Conservation (phyloP, 2,113 vertebrate species). For the Pan paniscus region DNA sequence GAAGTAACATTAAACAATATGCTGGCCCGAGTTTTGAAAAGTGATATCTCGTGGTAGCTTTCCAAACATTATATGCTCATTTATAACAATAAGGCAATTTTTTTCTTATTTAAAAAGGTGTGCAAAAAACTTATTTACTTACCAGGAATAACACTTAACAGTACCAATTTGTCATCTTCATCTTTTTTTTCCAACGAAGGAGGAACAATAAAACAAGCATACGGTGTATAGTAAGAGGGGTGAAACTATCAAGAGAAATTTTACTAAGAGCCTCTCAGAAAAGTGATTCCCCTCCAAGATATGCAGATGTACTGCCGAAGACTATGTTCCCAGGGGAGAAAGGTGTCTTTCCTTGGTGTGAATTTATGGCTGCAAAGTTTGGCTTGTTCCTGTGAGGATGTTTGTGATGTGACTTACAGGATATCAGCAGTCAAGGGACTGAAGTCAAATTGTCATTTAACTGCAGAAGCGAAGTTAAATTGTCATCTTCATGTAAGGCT, state of each 20-base stretch:
- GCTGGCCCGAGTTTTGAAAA: neutral
- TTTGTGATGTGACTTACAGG: neutral
- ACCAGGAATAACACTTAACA: neutral
- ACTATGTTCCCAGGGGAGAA: neutral
- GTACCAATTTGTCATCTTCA: neutral
- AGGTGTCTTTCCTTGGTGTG: neutral
- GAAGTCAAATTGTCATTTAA: no score
- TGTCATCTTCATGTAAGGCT: fast-evolving
- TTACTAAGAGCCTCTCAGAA: neutral
- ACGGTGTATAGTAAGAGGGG: neutral
- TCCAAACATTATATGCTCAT: neutral
- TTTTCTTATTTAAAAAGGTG: neutral
- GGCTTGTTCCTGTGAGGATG: neutral
- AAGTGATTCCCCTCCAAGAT: neutral
- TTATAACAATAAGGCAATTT: neutral
- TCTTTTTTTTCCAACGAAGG: neutral
- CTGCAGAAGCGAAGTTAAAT: neutral
- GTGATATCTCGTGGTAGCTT: neutral
- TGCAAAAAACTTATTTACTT: neutral
- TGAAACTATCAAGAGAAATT: neutral
- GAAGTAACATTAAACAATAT: neutral
- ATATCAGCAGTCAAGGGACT: neutral
- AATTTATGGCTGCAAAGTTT: neutral
- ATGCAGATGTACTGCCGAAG: neutral
- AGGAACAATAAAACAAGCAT: neutral